A percentile compares a stretch with the other conserved stretches of the same genome.
These are phyloP conservation scores for Argyra leucocephala DNA, from an alignment of 2,888 invertebrate species.

Conservation along the genomic window DNA sequence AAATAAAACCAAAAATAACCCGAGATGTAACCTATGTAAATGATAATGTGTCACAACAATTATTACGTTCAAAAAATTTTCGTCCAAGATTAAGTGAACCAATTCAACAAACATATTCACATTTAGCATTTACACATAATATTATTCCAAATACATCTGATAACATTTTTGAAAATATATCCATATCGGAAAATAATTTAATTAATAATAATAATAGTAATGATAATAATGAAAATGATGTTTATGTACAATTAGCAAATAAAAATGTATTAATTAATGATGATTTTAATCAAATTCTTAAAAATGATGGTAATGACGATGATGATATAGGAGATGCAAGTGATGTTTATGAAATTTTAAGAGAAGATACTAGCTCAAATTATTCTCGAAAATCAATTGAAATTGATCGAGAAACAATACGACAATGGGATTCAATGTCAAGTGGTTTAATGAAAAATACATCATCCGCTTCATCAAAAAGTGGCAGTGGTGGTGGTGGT, in stretches of 20 bases:
- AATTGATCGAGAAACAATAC: conserved; percentile 74
- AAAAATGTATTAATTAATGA: conserved; percentile 16
- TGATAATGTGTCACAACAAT: conserved; percentile 51
- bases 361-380: conserved; percentile 37
- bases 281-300: not conserved
- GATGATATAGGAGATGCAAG: conserved; percentile 22
- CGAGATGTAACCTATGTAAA: conserved; percentile 73
- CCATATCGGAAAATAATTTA: conserved; percentile 15
- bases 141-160: not conserved
- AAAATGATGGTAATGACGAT: conserved; percentile 9
- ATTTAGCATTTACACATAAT: too few relatives aligned
- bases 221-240: conserved; percentile 34
- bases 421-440: conserved; percentile 83
- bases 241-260: conserved; percentile 35
- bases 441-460: conserved; percentile 60
- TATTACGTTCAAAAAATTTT: conserved; percentile 28
- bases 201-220: conserved; percentile 13
- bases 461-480: conserved; percentile 17
- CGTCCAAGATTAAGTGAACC: conserved; percentile 27
- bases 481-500: conserved; percentile 31
- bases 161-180: conserved; percentile 17
- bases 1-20: conserved; percentile 46
- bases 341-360: conserved; percentile 41
- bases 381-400: conserved; percentile 48
- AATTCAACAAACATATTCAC: conserved; percentile 12